A percentile compares a stretch with the other conserved stretches of the same genome.
These are phyloP conservation scores for Lithophane ornitopus DNA, from an alignment of 2,888 invertebrate species.

Conservation along the genomic window DNA sequence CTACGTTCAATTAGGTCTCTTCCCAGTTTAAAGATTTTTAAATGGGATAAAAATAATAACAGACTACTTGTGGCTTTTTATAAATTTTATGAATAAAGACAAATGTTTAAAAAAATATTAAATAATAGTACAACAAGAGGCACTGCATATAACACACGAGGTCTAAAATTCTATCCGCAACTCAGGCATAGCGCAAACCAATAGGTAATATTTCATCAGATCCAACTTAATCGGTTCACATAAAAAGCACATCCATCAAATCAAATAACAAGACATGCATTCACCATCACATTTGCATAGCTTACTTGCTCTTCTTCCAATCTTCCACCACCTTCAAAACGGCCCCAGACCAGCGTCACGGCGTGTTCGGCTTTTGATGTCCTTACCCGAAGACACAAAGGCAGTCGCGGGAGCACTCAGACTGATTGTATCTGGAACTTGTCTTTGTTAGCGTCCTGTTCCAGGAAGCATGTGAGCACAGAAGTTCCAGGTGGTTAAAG, in stretches of 20 bases:
- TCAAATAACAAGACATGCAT: not conserved
- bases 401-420: conserved; percentile 63
- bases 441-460: conserved; percentile 58
- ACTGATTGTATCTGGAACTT: conserved; percentile 63
- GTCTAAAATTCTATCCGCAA: no score
- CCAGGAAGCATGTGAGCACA: not conserved
- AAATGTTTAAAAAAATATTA: not conserved
- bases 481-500: not conserved
- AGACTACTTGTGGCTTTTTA: not conserved
- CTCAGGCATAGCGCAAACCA: not conserved
- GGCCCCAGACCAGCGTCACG: conserved; percentile 14
- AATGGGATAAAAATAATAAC: not conserved
- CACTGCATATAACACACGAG: not conserved
- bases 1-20: not conserved
- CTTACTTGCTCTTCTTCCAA: conserved; percentile 2
- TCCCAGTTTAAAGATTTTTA: not conserved
- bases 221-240: not conserved
- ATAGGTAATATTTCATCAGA: not conserved
- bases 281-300: not conserved
- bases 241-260: conserved; percentile 1
- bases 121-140: not conserved
- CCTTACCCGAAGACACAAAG: conserved; percentile 55
- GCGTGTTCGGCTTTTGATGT: conserved; percentile 57
- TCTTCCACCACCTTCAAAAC: conserved; percentile 13
- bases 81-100: not conserved